Conservation (phyloP, 2,888 invertebrate species). For the Dyspetes luteomarginatus region DNA sequence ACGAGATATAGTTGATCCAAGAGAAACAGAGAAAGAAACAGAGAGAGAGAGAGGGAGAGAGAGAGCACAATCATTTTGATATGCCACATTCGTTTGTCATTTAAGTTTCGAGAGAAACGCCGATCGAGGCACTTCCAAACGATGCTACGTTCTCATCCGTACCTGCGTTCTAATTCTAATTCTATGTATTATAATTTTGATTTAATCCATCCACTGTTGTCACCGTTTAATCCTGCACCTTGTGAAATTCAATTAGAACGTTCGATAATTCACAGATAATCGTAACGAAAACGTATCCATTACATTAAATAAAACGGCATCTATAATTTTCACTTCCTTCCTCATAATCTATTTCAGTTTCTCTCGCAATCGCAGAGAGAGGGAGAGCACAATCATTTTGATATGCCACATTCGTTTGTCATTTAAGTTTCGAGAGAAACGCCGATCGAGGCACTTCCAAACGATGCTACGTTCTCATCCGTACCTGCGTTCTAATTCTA, state of each 20-base stretch:
- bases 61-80: no score
- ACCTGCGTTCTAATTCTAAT: not conserved
- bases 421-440: not conserved
- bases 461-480: not conserved
- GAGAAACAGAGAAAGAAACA: not conserved
- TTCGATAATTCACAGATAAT: constrained; percentile 35
- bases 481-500: not conserved
- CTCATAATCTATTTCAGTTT: not conserved
- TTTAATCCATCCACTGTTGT: constrained; percentile 17
- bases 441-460: no score
- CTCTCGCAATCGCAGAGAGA: not conserved
- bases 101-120: not conserved
- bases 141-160: not conserved
- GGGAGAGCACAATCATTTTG: no score
- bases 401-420: constrained; percentile 45
- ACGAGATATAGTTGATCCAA: no score
- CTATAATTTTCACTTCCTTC: not conserved
- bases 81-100: constrained; percentile 45
- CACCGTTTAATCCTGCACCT: constrained; percentile 19
- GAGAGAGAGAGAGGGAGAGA: not conserved
- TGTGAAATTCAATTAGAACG: constrained; percentile 39
- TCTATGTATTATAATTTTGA: not conserved
- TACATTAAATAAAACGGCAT: constrained; percentile 16
- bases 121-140: no score
- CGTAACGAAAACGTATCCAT: not conserved